Evolutionary conservation across 2,888 invertebrate species (phyloP).

Genomic region (Mesochorus sp.): DNA sequence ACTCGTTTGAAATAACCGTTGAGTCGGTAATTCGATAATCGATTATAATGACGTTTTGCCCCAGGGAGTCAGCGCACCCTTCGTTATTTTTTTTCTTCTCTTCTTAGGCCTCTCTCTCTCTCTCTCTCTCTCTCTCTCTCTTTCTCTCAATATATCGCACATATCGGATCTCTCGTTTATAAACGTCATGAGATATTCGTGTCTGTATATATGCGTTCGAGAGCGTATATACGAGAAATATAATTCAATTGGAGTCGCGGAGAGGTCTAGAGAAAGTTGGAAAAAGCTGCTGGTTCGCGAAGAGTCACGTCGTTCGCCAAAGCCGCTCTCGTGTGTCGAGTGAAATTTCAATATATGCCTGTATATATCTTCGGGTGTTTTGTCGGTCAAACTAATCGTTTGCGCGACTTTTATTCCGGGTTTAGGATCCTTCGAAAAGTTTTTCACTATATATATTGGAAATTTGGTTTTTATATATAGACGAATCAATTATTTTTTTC

Average conservation of each 20-base stretch:
- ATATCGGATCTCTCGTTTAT: background rate
- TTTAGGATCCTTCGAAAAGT: background rate
- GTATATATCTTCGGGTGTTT: slow-evolving; percentile 12
- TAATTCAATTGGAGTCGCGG: slow-evolving; percentile 51
- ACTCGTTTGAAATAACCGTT: slow-evolving; percentile 48
- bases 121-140: slow-evolving; percentile 25
- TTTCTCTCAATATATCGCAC: background rate
- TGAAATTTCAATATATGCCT: slow-evolving; percentile 45
- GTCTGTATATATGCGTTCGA: slow-evolving; percentile 7
- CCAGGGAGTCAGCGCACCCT: slow-evolving; percentile 19
- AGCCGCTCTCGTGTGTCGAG: slow-evolving; percentile 44
- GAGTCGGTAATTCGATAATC: slow-evolving; percentile 59
- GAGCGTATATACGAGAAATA: slow-evolving; percentile 35
- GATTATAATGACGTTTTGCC: slow-evolving; percentile 52
- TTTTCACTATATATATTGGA: background rate
- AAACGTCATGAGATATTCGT: background rate
- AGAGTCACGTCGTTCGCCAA: slow-evolving; percentile 50
- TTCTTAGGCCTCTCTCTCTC: slow-evolving; percentile 16
- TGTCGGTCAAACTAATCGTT: slow-evolving; percentile 34
- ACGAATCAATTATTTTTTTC: background rate
- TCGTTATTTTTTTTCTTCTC: slow-evolving; percentile 30
- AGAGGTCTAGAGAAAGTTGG: slow-evolving; percentile 58
- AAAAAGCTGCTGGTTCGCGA: slow-evolving; percentile 47
- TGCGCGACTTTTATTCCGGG: slow-evolving; percentile 3
- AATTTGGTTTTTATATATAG: no score